These are phyloP conservation scores for Synergus umbraculus DNA, from an alignment of 2,888 invertebrate species.

Conservation along the genomic window DNA sequence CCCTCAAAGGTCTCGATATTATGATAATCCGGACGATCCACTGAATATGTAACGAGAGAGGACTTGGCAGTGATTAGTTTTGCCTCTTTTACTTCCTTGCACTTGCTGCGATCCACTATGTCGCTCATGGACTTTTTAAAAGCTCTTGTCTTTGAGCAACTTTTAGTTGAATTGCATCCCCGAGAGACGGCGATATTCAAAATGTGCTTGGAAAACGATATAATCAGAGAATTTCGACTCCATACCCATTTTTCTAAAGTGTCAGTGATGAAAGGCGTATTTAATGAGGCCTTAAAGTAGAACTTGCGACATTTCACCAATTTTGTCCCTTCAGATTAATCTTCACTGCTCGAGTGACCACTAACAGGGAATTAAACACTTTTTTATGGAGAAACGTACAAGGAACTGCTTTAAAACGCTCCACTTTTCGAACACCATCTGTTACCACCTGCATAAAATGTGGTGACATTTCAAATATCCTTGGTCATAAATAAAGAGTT, in stretches of 20 bases:
- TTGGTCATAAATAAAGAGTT: conserved; percentile 31
- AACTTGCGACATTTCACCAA: too few relatives aligned
- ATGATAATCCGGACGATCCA: conserved; percentile 73
- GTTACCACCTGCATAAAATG: conserved; percentile 35
- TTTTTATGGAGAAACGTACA: conserved; percentile 20
- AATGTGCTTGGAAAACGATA: not conserved
- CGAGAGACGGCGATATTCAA: not conserved
- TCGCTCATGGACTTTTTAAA: not conserved
- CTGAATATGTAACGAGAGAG: conserved; percentile 74
- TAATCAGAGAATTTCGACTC: not conserved
- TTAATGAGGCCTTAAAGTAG: too few relatives aligned
- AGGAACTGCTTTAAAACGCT: conserved; percentile 4
- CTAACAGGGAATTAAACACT: not conserved
- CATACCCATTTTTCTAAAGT: too few relatives aligned
- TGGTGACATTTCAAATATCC: conserved; percentile 13
- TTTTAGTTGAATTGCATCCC: not conserved
- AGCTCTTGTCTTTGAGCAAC: not conserved
- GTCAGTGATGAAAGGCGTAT: too few relatives aligned
- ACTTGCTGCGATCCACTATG: conserved; percentile 1
- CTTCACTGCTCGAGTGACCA: not conserved
- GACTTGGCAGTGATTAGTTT: conserved; percentile 56
- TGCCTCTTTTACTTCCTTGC: conserved; percentile 41
- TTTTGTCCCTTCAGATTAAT: not conserved
- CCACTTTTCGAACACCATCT: conserved; percentile 31
- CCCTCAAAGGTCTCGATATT: conserved; percentile 72